Evolutionary conservation across 2,797 vertebrate genomes (phyloP), one percentile per base, ranked within the genome.

Genomic region (Chromobotia macracanthus): DNA sequence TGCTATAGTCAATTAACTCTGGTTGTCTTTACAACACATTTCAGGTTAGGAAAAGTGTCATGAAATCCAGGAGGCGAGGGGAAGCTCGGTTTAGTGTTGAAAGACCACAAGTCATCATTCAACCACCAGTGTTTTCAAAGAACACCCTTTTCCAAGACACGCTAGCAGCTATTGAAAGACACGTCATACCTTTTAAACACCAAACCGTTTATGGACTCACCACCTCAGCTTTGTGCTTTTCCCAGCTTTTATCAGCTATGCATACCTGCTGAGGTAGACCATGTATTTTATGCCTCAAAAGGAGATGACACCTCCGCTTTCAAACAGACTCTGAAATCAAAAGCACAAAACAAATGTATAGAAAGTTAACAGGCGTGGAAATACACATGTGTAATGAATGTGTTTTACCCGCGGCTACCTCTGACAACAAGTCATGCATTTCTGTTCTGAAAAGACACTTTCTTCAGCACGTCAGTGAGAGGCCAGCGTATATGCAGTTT

Each of bases 71-170:
- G 85, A 79, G 75, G 90, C 60, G 85, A 86, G 85, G 86, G 86
- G 87, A 87, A 77, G 86, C 86, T 72, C 12, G n/a, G 75, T 48
- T 77, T 78, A 77, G 72, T 70, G 88, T 84, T 85, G 88, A 92
- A 93, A 89, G 90, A 91, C 90, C 89, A 84, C 80, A 83, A 77
- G 84, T 90, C 87, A 80, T 92, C 92, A 92, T 92, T 93, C 91
- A 94, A 84, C 89, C 89, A 88, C 72, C 83, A n/a, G 84, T 87
- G 84, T 87, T 90, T 89, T 90, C 69, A 74, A 84, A 79, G 87
- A 86, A 90, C 84, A 87, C 88, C 50, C 89, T 85, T 92, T 90
- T 91, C 89, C 90, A 85, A 80, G 88, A 75, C 84, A 86, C 86
- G 87, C 89, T 88, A 90, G 88, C 87, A 89, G 89, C 83, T 87